Base-by-base conservation (phyloP, 2,888 invertebrate genomes). In the Dromius quadrimaculatus region DNA sequence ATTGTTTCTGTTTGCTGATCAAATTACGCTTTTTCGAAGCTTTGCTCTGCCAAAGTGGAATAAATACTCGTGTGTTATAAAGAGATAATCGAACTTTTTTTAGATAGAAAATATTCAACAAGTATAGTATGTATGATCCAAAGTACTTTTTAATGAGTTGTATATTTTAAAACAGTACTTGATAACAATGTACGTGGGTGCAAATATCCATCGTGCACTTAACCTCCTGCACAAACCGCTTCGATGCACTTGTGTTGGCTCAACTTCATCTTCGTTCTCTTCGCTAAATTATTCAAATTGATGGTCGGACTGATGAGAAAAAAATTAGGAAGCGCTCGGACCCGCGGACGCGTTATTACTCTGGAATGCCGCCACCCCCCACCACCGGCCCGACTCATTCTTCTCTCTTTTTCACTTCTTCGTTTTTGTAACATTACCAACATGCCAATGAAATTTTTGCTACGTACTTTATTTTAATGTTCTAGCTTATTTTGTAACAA, bases 281-380 rank as follows among this genome's bases (percentile, higher is more conserved):
- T 72, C 64, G 72, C 72, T 72, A 74, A 76, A 78, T 77, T 79
- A 79, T 79, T 79, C 77, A 79, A 79, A 79, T 79, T 75, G 76
- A 54, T 68, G 76, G 72, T 71, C 73, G 59, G 57, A 76, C 74
- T 76, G 79, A 79, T 79, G 79, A 78, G 79, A 79, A 78, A 77
- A 77, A 79, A 79, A 79, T 78, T 78, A 78, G 78, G 77, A 76
- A 77, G 76, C 76, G 74, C 76, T 73, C 74, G 75, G 76, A 66
- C 59, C 68, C 43, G 43, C 68, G 68, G 45, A 68, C 76, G 76
- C 74, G 75, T 76, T 72, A 79, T 79, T 79, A 79, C 72, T 62
- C 54, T 73, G 76, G 79, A 79, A 79, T 79, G 77, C 76, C 34
- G 59, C 43, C 43, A 13, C 38, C 59, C 1, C 19, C 1, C 19